These are phyloP conservation scores for Melanotaenia nigrans DNA, from an alignment of 2,797 vertebrate species.

Conservation along the genomic window DNA sequence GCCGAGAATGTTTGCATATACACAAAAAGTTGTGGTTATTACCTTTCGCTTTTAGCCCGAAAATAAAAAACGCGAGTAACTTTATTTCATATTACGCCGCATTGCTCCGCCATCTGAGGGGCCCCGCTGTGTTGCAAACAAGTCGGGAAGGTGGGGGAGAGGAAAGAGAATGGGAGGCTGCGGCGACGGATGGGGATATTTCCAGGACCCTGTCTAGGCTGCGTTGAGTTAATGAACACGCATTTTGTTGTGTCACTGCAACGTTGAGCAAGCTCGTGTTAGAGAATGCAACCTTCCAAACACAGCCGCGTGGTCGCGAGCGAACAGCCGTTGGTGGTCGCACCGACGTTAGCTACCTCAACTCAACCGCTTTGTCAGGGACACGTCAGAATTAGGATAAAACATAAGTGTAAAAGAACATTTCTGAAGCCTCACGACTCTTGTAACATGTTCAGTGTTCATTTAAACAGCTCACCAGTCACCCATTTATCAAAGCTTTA, in stretches of 20 bases:
- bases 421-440: not conserved
- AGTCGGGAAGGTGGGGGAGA: conserved; percentile 47
- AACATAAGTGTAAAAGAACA: not conserved
- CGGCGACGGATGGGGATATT: conserved; percentile 46
- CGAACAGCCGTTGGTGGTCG: conserved; percentile 13
- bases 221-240: conserved; percentile 6
- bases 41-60: too few relatives aligned
- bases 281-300: not conserved
- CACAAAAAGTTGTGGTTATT: not conserved
- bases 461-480: not conserved
- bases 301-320: conserved; percentile 16
- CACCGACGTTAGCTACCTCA: conserved; percentile 13
- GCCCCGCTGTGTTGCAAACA: conserved; percentile 53
- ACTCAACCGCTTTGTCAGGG: conserved; percentile 3
- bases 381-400: not conserved
- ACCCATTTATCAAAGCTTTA: conserved; percentile 9
- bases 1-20: conserved; percentile 22
- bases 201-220: conserved; percentile 16
- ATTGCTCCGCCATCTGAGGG: conserved; percentile 48
- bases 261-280: conserved; percentile 2
- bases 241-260: not conserved
- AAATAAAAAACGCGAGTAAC: conserved; percentile 43
- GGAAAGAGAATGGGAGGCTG: conserved; percentile 45
- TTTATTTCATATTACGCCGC: conserved; percentile 53
- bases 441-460: not conserved